Base-by-base conservation (phyloP, 1,140 invertebrate genomes). In the Nasonia giraulti region DNA sequence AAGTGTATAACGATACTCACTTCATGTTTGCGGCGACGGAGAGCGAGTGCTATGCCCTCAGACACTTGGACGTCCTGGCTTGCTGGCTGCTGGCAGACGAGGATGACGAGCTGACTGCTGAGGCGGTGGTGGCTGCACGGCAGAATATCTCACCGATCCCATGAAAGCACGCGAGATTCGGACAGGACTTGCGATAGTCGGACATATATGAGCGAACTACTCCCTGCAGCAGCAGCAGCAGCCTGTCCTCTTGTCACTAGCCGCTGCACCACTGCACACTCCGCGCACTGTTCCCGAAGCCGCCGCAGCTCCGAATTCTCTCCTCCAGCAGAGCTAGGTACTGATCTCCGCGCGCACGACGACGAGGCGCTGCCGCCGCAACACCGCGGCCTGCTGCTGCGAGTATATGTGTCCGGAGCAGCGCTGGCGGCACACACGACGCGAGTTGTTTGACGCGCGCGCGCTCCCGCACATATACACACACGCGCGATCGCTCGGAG, bases 111-210 rank as follows among this genome's bases (percentile, higher is more conserved):
- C 74, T 71, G 82, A 62, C 68, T 71, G 74, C 71, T 75, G 73
- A 47, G 23, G 74, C 68, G 23, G 73, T 27, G 8, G 75, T 55
- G 8, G 80, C 68, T 17, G 85, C 80, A 74, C 90, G 89, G 87
- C 91, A 91, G 87, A 91, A 85, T 89, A 92, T 90, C 86, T 93
- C 92, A 88, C 91, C 89, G 90, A 93, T 91, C 89, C 91, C 92
- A 93, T 93, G 90, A 92, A 93, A 92, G 90, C 91, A 93, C 89
- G 90, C 91, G 89, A 92, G 90, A 91, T 92, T 91, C 86, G 89
- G 91, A 89, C 91, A 91, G 85, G 91, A 93, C 87, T 92, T 91
- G 80, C 91, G 90, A 89, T 91, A 91, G 89, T 92, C 90, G 91
- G 92, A 93, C 92, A 93, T 93, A 92, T 80, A 85, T 76, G n/a